A percentile compares a stretch with the other conserved stretches of the same genome.
Conservation (phyloP, 2,888 invertebrate genomes). For the Anticlea derivata region DNA sequence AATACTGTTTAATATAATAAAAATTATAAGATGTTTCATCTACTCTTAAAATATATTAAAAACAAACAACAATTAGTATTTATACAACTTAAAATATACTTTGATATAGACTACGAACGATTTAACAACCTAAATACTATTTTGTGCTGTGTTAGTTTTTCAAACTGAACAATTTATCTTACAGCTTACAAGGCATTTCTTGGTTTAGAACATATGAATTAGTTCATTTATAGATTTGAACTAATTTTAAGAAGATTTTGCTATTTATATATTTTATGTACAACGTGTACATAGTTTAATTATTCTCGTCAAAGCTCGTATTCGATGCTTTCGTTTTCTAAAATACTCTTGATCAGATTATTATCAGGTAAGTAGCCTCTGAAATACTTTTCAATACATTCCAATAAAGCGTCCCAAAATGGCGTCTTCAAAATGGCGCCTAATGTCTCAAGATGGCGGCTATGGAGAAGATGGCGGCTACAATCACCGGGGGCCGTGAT, state of each 20-base stretch:
- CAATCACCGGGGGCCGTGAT: constrained; percentile 46
- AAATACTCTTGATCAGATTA: background rate
- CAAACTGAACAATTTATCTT: constrained; percentile 27
- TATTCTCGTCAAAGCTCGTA: constrained; percentile 2
- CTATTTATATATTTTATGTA: too few species aligned
- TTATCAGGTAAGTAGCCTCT: constrained; percentile 1
- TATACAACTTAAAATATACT: constrained; percentile 54
- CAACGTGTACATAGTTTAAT: too few species aligned
- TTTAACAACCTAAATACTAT: constrained; percentile 44
- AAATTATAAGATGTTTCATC: constrained; percentile 44
- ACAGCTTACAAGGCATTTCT: constrained; percentile 30
- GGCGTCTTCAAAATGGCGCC: constrained; percentile 32
- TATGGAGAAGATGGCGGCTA: constrained; percentile 51
- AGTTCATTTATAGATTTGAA: too few species aligned
- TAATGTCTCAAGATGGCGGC: constrained; percentile 63
- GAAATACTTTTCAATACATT: background rate
- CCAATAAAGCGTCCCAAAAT: constrained; percentile 15
- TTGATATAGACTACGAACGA: constrained; percentile 50
- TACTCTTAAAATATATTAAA: constrained; percentile 53
- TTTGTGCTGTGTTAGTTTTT: constrained; percentile 35
- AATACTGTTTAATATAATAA: constrained; percentile 66
- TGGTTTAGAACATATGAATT: too few species aligned
- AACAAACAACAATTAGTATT: constrained; percentile 49
- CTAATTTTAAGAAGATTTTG: too few species aligned
- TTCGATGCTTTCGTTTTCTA: constrained; percentile 10